phyloP scores from a whole-genome alignment of 53 echinoderm and acorn worm genomes.

The Glandiceps talaboti region DNA sequence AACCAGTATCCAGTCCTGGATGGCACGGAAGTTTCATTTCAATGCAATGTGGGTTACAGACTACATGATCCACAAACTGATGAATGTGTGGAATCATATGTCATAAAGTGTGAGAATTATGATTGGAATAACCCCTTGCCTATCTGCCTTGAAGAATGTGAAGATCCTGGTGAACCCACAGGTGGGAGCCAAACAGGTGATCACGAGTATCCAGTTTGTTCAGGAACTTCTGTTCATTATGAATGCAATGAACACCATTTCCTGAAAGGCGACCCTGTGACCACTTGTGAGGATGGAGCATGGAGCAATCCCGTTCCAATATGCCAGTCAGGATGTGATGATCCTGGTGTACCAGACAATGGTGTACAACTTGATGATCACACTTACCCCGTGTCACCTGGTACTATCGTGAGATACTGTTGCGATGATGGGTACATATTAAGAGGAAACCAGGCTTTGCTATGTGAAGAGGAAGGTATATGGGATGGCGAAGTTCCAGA shows the following conservation, averaged over 20 bases:
- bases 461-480: not conserved
- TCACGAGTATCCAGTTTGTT: not conserved
- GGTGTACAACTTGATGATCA: not conserved
- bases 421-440: not conserved
- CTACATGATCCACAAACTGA: not conserved
- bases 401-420: not conserved
- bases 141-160: not conserved
- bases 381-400: not conserved
- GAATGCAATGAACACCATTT: not conserved
- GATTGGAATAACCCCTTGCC: not conserved
- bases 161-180: not conserved
- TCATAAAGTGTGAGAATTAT: not conserved
- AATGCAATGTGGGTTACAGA: not conserved
- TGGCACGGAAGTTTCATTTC: not conserved
- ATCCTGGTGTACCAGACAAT: not conserved
- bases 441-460: not conserved
- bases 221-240: not conserved
- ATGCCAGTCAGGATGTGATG: not conserved
- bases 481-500: not conserved
- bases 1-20: not conserved
- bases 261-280: not conserved
- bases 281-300: not conserved
- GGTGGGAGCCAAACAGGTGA: not conserved
- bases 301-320: not conserved
- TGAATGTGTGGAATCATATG: not conserved